Percentiles rank a stretch among this genome's conserved stretches.
phyloP scores from a whole-genome alignment of 2,888 invertebrate genomes.

The Lycophotia porphyrea region DNA sequence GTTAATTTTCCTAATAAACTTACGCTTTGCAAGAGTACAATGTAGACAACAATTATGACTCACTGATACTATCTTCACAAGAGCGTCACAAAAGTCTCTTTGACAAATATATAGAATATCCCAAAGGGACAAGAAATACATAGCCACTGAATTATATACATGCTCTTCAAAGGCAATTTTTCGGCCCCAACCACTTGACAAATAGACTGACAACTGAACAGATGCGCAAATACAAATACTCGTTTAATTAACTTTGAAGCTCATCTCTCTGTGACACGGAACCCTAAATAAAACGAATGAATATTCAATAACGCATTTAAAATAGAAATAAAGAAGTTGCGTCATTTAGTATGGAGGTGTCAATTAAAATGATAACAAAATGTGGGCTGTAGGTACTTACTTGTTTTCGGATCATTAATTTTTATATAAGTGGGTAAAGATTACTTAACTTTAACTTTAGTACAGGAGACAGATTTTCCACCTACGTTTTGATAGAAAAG shows the following conservation, averaged over 20 bases:
- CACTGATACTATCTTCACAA: not conserved
- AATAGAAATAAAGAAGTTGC: slow-evolving; percentile 40
- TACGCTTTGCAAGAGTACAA: not conserved
- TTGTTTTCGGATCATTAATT: slow-evolving; percentile 44
- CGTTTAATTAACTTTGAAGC: not conserved
- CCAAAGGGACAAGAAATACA: not conserved
- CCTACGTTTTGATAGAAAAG: not conserved
- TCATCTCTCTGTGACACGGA: slow-evolving; percentile 10
- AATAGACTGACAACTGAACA: slow-evolving; percentile 19
- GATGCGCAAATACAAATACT: slow-evolving; percentile 39
- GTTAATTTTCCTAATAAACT: not conserved
- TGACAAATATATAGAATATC: not conserved
- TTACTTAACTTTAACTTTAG: slow-evolving; percentile 1
- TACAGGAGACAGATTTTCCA: slow-evolving; percentile 6
- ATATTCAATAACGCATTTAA: slow-evolving; percentile 54
- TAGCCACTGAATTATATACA: not conserved
- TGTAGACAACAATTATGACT: not conserved
- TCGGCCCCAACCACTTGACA: not conserved
- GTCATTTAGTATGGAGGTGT: slow-evolving; percentile 56
- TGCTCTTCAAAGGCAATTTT: not conserved
- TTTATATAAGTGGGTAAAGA: not conserved
- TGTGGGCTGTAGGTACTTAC: slow-evolving; percentile 38
- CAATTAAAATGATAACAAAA: slow-evolving; percentile 66
- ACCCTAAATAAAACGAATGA: slow-evolving; percentile 41
- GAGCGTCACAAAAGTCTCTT: not conserved